Percentiles rank a stretch among this genome's conserved stretches.
Conservation (phyloP, 2,888 invertebrate species). For the Sacculina carcini region DNA sequence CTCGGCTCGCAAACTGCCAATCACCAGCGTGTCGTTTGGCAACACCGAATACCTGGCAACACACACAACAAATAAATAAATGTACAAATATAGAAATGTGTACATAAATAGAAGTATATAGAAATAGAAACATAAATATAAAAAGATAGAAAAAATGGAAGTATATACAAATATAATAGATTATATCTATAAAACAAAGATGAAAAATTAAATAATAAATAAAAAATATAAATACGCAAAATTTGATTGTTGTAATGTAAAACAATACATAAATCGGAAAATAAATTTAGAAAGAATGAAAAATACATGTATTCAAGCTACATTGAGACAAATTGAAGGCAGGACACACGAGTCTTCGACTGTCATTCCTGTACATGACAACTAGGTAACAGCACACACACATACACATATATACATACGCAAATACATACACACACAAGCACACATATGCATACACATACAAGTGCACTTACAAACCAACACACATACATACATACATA, state of each 20-base stretch:
- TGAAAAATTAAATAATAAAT: not conserved
- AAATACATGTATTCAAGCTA: not conserved
- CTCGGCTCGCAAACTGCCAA: slow-evolving; percentile 47
- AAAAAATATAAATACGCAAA: not conserved
- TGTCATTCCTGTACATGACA: too few species aligned
- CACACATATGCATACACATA: too few species aligned
- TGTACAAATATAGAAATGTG: not conserved
- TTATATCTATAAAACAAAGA: slow-evolving; percentile 1
- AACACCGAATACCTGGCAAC: slow-evolving; percentile 38
- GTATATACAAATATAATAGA: not conserved
- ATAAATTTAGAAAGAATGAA: not conserved
- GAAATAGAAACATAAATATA: not conserved
- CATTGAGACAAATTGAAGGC: too few species aligned
- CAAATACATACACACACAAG: too few species aligned
- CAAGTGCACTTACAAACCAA: too few species aligned
- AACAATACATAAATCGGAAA: not conserved
- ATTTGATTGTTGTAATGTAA: not conserved
- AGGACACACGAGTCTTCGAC: too few species aligned
- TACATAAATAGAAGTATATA: not conserved
- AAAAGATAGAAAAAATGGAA: not conserved
- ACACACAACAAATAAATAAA: not conserved
- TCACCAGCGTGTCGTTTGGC: slow-evolving; percentile 53
- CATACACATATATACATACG: too few species aligned
- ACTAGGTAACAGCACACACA: too few species aligned
- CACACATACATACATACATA: too few species aligned